Conservation (phyloP, 2,888 invertebrate species). For the Netelia inedita region DNA sequence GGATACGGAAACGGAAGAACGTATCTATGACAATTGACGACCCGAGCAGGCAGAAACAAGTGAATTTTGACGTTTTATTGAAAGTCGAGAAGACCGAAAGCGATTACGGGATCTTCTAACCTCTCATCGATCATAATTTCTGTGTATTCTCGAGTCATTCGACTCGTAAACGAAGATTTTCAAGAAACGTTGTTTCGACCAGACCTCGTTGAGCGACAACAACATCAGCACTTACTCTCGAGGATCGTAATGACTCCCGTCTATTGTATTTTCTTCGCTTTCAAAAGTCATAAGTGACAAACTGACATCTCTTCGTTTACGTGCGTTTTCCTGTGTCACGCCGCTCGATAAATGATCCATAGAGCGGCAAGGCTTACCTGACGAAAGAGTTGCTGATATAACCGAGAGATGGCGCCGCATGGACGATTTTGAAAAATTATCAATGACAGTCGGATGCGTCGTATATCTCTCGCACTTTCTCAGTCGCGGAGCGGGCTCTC, state of each 20-base stretch:
- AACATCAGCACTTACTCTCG: constrained; percentile 45
- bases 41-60: background rate
- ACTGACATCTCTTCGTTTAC: constrained; percentile 74
- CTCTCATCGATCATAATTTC: constrained; percentile 68
- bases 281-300: constrained; percentile 74
- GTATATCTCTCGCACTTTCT: no score
- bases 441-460: no score
- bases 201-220: background rate
- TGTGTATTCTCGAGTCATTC: background rate
- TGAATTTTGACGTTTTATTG: constrained; percentile 21
- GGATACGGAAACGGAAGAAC: background rate
- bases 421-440: background rate
- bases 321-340: constrained; percentile 54
- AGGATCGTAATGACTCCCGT: constrained; percentile 57
- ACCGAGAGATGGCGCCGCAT: constrained; percentile 16
- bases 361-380: background rate
- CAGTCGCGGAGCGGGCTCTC: no score
- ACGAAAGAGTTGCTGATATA: background rate
- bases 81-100: background rate
- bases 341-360: background rate
- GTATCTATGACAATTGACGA: background rate
- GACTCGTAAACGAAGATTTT: constrained; percentile 13
- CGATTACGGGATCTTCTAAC: constrained; percentile 68
- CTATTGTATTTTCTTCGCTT: constrained; percentile 63
- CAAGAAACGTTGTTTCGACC: background rate